phyloP scores from a whole-genome alignment of 2,888 invertebrate genomes.

The Lamellibrachia columna region DNA sequence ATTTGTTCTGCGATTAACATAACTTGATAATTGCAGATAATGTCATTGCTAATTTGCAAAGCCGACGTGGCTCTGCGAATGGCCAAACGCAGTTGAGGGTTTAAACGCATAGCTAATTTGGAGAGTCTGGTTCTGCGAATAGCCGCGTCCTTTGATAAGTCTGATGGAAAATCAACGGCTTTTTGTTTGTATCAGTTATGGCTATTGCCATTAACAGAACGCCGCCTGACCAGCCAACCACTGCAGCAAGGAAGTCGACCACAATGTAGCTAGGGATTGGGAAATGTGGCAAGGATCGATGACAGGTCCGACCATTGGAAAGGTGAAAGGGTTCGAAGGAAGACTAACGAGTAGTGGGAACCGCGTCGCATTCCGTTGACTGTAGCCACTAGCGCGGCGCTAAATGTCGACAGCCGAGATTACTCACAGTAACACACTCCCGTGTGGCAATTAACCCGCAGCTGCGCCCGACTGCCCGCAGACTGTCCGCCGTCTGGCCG shows the following conservation, averaged over 20 bases:
- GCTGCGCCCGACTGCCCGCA: neutral
- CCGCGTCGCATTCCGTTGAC: neutral
- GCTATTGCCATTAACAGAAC: neutral
- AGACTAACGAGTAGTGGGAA: neutral
- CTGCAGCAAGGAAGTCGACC: neutral
- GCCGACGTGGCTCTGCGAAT: too few relatives aligned
- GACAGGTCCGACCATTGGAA: neutral
- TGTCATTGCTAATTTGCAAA: too few relatives aligned
- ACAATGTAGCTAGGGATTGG: neutral
- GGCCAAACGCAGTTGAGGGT: too few relatives aligned
- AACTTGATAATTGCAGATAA: too few relatives aligned
- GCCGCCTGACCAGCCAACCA: neutral
- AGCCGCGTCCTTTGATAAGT: neutral
- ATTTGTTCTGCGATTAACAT: too few relatives aligned
- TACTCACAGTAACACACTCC: neutral
- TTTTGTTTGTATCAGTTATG: neutral
- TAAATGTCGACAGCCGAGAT: neutral
- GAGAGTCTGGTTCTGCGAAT: neutral
- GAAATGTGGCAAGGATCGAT: neutral
- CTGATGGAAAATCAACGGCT: neutral
- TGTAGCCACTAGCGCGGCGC: neutral
- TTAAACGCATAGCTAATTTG: too few relatives aligned
- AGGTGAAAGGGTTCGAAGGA: conserved; percentile 4
- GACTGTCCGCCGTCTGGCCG: neutral
- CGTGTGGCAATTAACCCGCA: neutral